Conservation (phyloP, 2,797 vertebrate genomes). For the Peromyscus eremicus region DNA sequence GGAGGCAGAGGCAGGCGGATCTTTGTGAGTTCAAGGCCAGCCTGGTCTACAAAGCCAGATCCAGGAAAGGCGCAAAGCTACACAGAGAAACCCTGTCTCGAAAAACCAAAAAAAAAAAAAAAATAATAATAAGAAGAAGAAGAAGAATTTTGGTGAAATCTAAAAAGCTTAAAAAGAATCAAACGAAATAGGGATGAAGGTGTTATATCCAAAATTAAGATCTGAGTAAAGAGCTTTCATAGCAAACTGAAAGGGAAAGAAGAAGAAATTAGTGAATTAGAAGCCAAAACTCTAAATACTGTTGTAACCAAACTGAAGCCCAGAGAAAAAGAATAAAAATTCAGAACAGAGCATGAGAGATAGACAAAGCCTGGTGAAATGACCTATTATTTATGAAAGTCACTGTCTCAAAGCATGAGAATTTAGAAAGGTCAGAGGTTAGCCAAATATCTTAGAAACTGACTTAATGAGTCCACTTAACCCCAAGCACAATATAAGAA, state of each 20-base stretch:
- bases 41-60: no score
- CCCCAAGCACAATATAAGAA: neutral
- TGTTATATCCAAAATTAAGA: constrained; percentile 18
- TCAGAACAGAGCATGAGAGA: neutral
- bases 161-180: neutral
- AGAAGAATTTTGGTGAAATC: neutral
- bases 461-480: neutral
- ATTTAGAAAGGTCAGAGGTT: neutral
- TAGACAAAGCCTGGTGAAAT: neutral
- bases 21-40: no score
- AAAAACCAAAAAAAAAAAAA: no score
- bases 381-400: neutral
- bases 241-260: neutral
- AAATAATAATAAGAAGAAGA: no score
- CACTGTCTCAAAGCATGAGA: neutral
- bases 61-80: no score
- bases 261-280: neutral
- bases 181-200: neutral
- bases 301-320: neutral
- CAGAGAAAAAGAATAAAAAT: neutral
- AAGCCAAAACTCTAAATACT: neutral
- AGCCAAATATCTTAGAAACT: neutral
- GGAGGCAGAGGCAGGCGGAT: no score
- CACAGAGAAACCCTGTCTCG: no score
- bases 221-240: neutral